These are phyloP conservation scores for Sycophila texana DNA, from an alignment of 2,888 invertebrate genomes.

Conservation along the genomic window DNA sequence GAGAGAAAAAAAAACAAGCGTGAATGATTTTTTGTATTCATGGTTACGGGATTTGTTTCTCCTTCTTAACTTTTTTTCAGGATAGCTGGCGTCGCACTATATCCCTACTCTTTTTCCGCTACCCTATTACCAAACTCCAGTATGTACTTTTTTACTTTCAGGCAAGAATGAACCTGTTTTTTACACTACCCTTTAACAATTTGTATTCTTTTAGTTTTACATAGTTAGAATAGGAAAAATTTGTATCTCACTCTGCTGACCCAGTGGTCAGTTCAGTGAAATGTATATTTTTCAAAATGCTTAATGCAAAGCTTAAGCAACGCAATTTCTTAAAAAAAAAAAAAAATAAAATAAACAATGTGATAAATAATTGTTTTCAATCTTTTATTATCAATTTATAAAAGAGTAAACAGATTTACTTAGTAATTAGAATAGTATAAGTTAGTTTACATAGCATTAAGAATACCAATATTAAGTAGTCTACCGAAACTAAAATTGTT, in stretches of 20 bases:
- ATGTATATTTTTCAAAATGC: conserved; percentile 31
- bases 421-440: too few relatives aligned
- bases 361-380: too few relatives aligned
- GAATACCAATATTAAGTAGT: too few relatives aligned
- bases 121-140: conserved; percentile 44
- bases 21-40: conserved; percentile 39
- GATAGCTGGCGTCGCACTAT: conserved; percentile 75
- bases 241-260: conserved; percentile 13
- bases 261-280: background rate
- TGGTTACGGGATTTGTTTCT: conserved; percentile 58
- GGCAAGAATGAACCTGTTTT: conserved; percentile 42
- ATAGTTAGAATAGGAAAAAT: conserved; percentile 25
- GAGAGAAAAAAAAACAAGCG: conserved; percentile 2
- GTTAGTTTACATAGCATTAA: too few relatives aligned
- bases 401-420: too few relatives aligned
- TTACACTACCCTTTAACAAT: conserved; percentile 37
- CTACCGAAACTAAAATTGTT: too few relatives aligned
- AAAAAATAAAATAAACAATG: too few relatives aligned
- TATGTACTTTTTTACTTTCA: conserved; percentile 50
- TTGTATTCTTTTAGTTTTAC: conserved; percentile 39
- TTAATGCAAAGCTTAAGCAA: conserved; percentile 30
- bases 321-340: background rate
- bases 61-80: conserved; percentile 69
- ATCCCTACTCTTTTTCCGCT: conserved; percentile 57
- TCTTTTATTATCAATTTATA: too few relatives aligned